Percentiles rank a stretch among this genome's conserved stretches.
Conservation (phyloP, 2,888 invertebrate genomes). For the Nomada fucata region DNA sequence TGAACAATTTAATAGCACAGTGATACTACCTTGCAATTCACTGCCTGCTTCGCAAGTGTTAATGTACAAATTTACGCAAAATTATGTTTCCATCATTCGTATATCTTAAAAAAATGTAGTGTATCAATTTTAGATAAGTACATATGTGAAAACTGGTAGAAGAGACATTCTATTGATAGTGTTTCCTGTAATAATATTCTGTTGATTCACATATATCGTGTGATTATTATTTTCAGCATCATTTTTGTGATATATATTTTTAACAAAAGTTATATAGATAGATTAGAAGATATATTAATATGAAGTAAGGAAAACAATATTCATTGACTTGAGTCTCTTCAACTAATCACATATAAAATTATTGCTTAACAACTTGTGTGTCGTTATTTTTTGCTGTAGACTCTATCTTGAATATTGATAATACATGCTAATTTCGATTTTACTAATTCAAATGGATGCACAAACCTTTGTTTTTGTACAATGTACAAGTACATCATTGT, state of each 20-base stretch:
- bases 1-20: constrained; percentile 57
- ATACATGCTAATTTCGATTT: constrained; percentile 46
- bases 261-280: constrained; percentile 19
- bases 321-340: constrained; percentile 10
- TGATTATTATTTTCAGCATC: constrained; percentile 31
- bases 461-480: constrained; percentile 51
- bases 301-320: constrained; percentile 18
- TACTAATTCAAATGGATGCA: constrained; percentile 66
- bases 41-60: constrained; percentile 64
- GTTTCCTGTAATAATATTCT: constrained; percentile 33
- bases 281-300: constrained; percentile 7
- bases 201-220: constrained; percentile 28
- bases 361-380: constrained; percentile 19
- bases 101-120: constrained; percentile 39
- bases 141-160: constrained; percentile 19
- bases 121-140: constrained; percentile 49
- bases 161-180: constrained; percentile 37
- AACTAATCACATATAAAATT: constrained; percentile 20
- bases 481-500: constrained; percentile 30
- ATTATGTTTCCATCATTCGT: constrained; percentile 59
- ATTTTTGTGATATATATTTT: constrained; percentile 49
- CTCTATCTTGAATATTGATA: constrained; percentile 23
- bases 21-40: constrained; percentile 65
- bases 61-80: constrained; percentile 67
- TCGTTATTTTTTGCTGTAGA: constrained; percentile 30